A percentile compares a stretch with the other conserved stretches of the same genome.
Evolutionary conservation across 2,113 vertebrate species (phyloP).

Genomic region (Limanda limanda): DNA sequence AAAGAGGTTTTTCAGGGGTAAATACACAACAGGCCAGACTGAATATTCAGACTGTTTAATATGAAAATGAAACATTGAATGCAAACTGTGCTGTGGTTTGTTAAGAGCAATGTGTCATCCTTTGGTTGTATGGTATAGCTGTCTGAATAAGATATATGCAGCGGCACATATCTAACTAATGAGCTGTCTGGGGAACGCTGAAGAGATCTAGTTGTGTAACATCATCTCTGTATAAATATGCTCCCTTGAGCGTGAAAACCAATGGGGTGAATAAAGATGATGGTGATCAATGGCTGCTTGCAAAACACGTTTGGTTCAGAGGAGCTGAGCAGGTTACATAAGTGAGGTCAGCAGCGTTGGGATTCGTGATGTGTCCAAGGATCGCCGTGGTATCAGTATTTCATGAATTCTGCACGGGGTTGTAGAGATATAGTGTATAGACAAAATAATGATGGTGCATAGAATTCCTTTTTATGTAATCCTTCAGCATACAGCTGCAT

Average conservation of each 20-base stretch:
- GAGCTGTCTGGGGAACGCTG: slow-evolving; percentile 54
- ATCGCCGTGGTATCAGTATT: slow-evolving; percentile 6
- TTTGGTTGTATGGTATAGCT: slow-evolving; percentile 14
- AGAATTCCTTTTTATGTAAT: slow-evolving; percentile 26
- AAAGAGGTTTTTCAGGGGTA: not conserved
- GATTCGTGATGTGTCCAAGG: slow-evolving; percentile 17
- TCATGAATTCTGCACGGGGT: slow-evolving; percentile 6
- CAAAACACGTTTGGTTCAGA: slow-evolving; percentile 50
- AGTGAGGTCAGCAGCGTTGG: slow-evolving; percentile 40
- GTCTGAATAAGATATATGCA: slow-evolving; percentile 26
- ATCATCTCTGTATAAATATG: slow-evolving; percentile 38
- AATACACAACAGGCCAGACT: not conserved
- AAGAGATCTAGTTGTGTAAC: slow-evolving; percentile 43
- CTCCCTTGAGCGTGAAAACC: slow-evolving; percentile 49
- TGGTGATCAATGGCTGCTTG: slow-evolving; percentile 60
- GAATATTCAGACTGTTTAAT: not conserved
- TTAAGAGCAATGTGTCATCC: slow-evolving; percentile 24
- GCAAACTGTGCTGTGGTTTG: slow-evolving; percentile 1
- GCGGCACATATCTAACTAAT: slow-evolving; percentile 60
- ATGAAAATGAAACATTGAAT: slow-evolving; percentile 5
- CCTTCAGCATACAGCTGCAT: slow-evolving; percentile 1
- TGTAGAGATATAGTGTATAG: not conserved
- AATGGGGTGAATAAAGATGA: slow-evolving; percentile 60
- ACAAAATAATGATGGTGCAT: not conserved
- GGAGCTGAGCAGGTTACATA: slow-evolving; percentile 45